phyloP scores from a whole-genome alignment of 2,113 vertebrate species.

The Gnathonemus longibarbis region DNA sequence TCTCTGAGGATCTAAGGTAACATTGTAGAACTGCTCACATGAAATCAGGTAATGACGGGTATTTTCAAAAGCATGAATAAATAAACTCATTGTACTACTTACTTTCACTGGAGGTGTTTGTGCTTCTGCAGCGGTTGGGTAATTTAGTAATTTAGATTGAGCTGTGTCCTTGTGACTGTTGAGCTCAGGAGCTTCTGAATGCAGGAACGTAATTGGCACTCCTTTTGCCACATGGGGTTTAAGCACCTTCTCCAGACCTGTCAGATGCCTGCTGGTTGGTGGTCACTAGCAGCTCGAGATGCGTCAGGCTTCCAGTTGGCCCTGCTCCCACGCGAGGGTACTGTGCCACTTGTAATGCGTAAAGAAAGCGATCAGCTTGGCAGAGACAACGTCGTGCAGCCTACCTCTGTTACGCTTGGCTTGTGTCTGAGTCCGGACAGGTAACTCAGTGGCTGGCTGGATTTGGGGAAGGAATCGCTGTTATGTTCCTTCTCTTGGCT shows the following conservation, averaged over 20 bases:
- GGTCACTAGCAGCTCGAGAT: not conserved
- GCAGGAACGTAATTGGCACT: not conserved
- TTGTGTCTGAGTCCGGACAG: not conserved
- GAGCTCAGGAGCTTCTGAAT: not conserved
- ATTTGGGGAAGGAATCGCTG: not conserved
- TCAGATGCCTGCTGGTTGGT: conserved; percentile 5
- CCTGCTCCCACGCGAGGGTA: not conserved
- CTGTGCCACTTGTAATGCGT: not conserved
- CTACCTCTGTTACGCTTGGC: not conserved
- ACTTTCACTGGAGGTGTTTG: not conserved
- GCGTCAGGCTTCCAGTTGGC: conserved; percentile 1
- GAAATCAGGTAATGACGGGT: not conserved
- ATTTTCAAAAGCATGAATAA: not conserved
- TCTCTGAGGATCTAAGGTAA: not conserved
- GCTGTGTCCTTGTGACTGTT: not conserved
- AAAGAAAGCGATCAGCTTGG: conserved; percentile 3
- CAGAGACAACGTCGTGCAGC: not conserved
- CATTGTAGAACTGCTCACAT: not conserved
- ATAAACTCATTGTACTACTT: not conserved
- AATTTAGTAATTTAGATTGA: not conserved
- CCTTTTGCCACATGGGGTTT: not conserved
- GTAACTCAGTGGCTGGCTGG: not conserved
- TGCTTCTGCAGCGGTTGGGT: not conserved
- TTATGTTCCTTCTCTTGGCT: not conserved
- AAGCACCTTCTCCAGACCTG: not conserved